Percentiles rank a stretch among this genome's conserved stretches.
Conservation (phyloP, 2,797 vertebrate genomes). For the Chromis chromis region DNA sequence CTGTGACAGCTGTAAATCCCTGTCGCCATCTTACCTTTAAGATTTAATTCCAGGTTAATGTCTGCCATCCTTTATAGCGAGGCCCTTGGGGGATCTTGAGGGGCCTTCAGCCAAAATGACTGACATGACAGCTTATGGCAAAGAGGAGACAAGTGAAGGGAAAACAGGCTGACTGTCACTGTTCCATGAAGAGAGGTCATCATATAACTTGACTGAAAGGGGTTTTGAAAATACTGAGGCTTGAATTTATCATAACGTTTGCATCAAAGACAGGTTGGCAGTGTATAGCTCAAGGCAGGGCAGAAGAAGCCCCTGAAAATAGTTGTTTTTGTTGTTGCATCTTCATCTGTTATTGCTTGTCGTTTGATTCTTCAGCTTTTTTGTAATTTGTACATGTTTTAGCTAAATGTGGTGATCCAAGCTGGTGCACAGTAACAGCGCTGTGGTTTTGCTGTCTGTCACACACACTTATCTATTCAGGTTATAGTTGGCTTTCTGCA, state of each 20-base stretch:
- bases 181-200: constrained; percentile 39
- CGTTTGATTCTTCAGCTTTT: too few relatives aligned
- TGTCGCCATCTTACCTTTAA: constrained; percentile 83
- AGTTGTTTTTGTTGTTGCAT: too few relatives aligned
- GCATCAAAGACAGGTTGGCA: constrained; percentile 1
- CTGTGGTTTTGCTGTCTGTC: too few relatives aligned
- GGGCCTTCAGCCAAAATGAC: constrained; percentile 52
- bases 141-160: constrained; percentile 29
- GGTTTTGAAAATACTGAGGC: constrained; percentile 16
- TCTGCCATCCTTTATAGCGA: constrained; percentile 74
- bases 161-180: constrained; percentile 39
- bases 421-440: too few relatives aligned
- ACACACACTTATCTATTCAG: too few relatives aligned
- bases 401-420: too few relatives aligned
- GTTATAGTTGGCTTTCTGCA: too few relatives aligned
- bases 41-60: constrained; percentile 89
- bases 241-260: constrained; percentile 38
- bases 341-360: too few relatives aligned
- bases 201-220: constrained; percentile 24
- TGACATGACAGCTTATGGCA: constrained; percentile 56
- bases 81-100: constrained; percentile 66
- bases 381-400: too few relatives aligned
- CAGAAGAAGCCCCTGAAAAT: too few relatives aligned
- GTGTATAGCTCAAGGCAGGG: neutral
- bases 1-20: constrained; percentile 77